A percentile compares a stretch with the other conserved stretches of the same genome.
These are phyloP conservation scores for Vulpes vulpes DNA, from an alignment of 2,113 vertebrate species.

Conservation along the genomic window DNA sequence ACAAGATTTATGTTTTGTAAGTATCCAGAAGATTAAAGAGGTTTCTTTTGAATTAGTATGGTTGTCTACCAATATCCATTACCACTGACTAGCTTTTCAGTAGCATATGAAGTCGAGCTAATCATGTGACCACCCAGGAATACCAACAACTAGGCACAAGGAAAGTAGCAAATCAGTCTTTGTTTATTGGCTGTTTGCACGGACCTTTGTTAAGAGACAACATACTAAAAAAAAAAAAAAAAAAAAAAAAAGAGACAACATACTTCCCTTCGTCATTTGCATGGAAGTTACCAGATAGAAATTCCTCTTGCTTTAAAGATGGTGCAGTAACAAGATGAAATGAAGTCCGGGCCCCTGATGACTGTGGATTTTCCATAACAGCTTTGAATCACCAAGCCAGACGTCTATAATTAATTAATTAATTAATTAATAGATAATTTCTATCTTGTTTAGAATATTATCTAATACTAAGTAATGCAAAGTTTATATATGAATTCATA, in stretches of 20 bases:
- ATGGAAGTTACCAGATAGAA: not conserved
- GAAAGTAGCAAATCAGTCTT: not conserved
- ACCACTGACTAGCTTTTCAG: not conserved
- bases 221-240: no score
- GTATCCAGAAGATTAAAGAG: not conserved
- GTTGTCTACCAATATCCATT: not conserved
- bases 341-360: not conserved
- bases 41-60: not conserved
- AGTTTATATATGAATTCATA: not conserved
- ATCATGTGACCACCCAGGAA: not conserved
- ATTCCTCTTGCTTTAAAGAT: not conserved
- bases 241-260: not conserved
- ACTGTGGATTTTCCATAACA: not conserved
- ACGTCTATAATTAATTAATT: not conserved
- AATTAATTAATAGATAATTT: not conserved
- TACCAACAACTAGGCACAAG: not conserved
- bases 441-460: not conserved
- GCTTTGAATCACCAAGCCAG: not conserved
- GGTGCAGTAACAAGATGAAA: not conserved
- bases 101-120: not conserved
- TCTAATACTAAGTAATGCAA: not conserved
- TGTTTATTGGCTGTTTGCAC: not conserved
- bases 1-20: not conserved
- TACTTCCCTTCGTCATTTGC: not conserved
- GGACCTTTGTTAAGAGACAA: not conserved